These are phyloP conservation scores for Protomyctophum bolini DNA, from an alignment of 2,113 vertebrate genomes.

Conservation along the genomic window DNA sequence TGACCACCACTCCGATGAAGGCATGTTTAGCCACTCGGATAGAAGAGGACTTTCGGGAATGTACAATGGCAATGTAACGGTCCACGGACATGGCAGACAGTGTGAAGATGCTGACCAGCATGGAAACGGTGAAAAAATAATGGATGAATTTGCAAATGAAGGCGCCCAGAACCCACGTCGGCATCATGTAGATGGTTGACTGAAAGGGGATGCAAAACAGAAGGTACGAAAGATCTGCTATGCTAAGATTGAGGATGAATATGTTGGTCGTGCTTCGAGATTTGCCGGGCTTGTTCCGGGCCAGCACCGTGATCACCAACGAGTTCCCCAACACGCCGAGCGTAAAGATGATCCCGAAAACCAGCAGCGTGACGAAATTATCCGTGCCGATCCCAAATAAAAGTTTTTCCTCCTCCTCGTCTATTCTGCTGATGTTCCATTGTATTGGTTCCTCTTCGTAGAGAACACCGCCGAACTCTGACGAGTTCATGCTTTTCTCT, in stretches of 20 bases:
- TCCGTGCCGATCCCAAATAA: conserved; percentile 87
- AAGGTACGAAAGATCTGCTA: conserved; percentile 95
- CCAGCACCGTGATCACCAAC: conserved; percentile 93
- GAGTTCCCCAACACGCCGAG: conserved; percentile 94
- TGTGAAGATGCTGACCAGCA: conserved; percentile 98
- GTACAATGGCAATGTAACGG: conserved; percentile 95
- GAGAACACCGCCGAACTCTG: conserved; percentile 48
- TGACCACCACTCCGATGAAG: conserved; percentile 84
- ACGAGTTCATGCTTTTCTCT: conserved; percentile 67
- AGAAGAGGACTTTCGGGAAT: conserved; percentile 89
- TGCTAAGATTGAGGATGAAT: conserved; percentile 94
- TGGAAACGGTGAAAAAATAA: conserved; percentile 96
- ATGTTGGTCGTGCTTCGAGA: conserved; percentile 93
- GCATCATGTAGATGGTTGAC: conserved; percentile 90
- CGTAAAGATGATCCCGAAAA: conserved; percentile 90
- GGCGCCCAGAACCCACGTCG: conserved; percentile 91
- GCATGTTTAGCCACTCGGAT: conserved; percentile 88
- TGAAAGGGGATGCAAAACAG: conserved; percentile 98
- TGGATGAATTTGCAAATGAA: conserved; percentile 96
- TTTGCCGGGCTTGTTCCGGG: conserved; percentile 87
- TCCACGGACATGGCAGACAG: conserved; percentile 97
- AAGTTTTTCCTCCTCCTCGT: conserved; percentile 65
- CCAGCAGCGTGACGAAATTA: conserved; percentile 88
- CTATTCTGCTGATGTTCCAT: conserved; percentile 48
- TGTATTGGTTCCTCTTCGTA: conserved; percentile 68